Conservation (phyloP, 2,113 vertebrate genomes). For the Muntiacus reevesi region DNA sequence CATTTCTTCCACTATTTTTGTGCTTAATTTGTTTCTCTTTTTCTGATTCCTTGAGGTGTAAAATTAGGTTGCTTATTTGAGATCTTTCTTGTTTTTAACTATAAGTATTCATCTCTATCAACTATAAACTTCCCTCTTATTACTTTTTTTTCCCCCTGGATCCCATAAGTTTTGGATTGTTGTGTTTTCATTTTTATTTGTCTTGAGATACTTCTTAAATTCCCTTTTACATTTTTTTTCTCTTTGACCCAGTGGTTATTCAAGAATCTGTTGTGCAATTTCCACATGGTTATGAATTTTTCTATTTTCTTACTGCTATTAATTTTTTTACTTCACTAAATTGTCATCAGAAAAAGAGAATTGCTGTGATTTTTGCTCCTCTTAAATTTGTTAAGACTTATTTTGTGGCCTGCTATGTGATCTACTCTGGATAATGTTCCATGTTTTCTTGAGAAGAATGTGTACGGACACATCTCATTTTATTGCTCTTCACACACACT, state of each 20-base stretch:
- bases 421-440: neutral
- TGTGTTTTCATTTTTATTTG: neutral
- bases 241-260: neutral
- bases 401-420: neutral
- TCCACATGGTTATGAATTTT: neutral
- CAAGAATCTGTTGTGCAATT: neutral
- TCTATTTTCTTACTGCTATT: neutral
- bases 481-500: neutral
- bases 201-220: neutral
- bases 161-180: neutral
- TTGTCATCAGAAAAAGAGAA: neutral
- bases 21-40: neutral
- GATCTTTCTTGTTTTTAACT: neutral
- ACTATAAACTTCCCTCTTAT: neutral
- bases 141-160: neutral
- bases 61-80: neutral
- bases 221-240: neutral
- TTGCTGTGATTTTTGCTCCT: neutral
- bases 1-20: neutral
- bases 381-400: neutral
- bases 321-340: neutral
- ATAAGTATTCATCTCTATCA: neutral
- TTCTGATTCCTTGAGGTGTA: neutral
- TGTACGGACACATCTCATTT: neutral
- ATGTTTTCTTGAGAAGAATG: neutral